Evolutionary conservation across 92 coral and sea anemone genomes (phyloP).

Genomic region (Isaurus tuberculatus): DNA sequence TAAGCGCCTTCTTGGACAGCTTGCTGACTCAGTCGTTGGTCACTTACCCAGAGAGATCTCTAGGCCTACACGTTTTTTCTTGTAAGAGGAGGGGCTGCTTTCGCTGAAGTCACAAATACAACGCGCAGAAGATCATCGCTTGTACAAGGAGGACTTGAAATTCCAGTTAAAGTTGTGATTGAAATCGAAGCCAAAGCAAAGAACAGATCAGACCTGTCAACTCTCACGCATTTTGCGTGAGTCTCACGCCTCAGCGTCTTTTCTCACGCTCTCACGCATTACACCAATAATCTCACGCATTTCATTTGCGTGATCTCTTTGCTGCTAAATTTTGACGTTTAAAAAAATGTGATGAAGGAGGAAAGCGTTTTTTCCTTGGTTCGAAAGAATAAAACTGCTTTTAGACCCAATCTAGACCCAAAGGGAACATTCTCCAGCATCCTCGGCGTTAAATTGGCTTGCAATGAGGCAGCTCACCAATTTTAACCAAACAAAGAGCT

Average conservation of each 20-base stretch:
- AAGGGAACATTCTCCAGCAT: neutral
- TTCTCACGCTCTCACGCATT: neutral
- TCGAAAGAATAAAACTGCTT: neutral
- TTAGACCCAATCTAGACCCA: neutral
- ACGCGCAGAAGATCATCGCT: too few species aligned
- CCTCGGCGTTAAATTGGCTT: neutral
- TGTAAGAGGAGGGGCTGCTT: too few species aligned
- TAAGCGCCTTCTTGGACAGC: too few species aligned
- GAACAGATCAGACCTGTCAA: neutral
- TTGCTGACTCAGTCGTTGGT: too few species aligned
- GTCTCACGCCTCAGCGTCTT: neutral
- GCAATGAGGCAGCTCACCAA: neutral
- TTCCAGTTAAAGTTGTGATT: too few species aligned
- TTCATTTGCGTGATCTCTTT: neutral
- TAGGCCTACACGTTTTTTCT: too few species aligned
- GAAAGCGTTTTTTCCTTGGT: neutral
- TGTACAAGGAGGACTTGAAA: too few species aligned
- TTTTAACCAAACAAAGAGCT: constrained; percentile 30
- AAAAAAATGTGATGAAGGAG: neutral
- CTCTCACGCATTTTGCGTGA: neutral
- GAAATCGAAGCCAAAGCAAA: too few species aligned
- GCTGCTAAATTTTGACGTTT: neutral
- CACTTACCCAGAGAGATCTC: too few species aligned
- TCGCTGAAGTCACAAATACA: too few species aligned
- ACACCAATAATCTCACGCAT: neutral